Evolutionary conservation across 2,797 vertebrate genomes (phyloP), one percentile per base, ranked within the genome.

Genomic region (Somateria mollissima): DNA sequence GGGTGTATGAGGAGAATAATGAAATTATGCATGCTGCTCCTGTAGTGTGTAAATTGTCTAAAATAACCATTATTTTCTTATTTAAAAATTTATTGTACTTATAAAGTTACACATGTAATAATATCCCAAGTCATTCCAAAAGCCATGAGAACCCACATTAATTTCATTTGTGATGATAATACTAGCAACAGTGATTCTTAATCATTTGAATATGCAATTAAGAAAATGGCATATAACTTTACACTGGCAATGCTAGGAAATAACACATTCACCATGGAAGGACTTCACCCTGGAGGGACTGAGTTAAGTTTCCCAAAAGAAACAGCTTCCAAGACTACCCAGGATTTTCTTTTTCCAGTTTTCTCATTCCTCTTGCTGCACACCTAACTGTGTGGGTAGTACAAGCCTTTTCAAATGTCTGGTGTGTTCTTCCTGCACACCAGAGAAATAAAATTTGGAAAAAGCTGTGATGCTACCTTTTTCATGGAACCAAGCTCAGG

Each of bases 161-260:
- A 81, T 73, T 88, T 90, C 2, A 2, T 43, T 60, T 79, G 51
- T 71, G 82, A 82, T 85, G 70, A 53, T 32, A 82, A 41, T 3
- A 37, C n/a, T 79, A 88, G 43, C 67, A 93, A 75, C 32, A 84
- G 67, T 47, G 36, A 37, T 92, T 91, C 80, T 92, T 94, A 73
- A 88, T 84, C 5, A 71, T 76, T 84, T 84, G 64, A 90, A 84
- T 82, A 79, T 54, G 43, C 24, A 60, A 82, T 90, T 73, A 86
- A 78, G 72, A 45, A 92, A 94, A 87, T 47, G 67, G n/a, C 17
- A 16, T 61, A 51, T 57, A 82, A 61, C 66, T 87, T 91, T 71
- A 70, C 83, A 75, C 15, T 77, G 74, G 60, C 77, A 94, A 51
- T 25, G 47, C 1, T n/a, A 61, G 77, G 78, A 76, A 71, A 80